Base-by-base conservation (phyloP, 2,888 invertebrate species). In the Hirtodrosophila confusa region DNA sequence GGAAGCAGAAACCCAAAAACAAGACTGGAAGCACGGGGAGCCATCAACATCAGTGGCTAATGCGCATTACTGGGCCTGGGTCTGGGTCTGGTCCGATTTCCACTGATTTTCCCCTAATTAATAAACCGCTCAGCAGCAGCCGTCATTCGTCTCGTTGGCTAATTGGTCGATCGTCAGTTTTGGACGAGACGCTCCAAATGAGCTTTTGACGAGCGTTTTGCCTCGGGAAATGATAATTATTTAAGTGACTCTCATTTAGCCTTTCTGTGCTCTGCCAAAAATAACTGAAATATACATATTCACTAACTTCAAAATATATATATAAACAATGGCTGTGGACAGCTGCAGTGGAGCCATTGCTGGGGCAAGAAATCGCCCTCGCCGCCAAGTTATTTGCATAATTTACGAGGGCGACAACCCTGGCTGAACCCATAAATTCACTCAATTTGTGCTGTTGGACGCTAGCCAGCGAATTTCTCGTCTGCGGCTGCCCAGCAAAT, bases 211-310 rank as follows among this genome's bases (percentile, higher is more conserved):
- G 83, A 83, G 83, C 78, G 66, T 77, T 75, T 75, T 74, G 78
- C 71, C 71, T 71, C 78, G 82, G 84, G 80, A 82, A 82, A 80
- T 80, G 78, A 82, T 84, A 84, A 83, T 84, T 83, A 83, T 84
- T 82, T 83, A 83, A 84, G 82, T 83, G 84, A 64, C 68, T 55
- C 78, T 67, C 83, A 78, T 80, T 80, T 80, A 83, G 65, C 43
- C 17, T 17, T 17, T 17, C 23, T 23, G 23, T 29, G 41, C 57
- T 35, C 57, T 72, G 78, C 78, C 78, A 78, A 79, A 80, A 69
- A 62, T 24, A 43, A 61, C 40, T 56, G 48, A 60, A 27, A 35
- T 36, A 45, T 23, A 31, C 27, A 27, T 27, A 27, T 27, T 17
- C 17, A 27, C 27, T 27, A 27, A 27, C 17, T 4, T 27, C 6